Percentiles rank a stretch among this genome's conserved stretches.
Evolutionary conservation across 2,797 vertebrate species (phyloP).

Genomic region (Schizopygopsis malacanthus): DNA sequence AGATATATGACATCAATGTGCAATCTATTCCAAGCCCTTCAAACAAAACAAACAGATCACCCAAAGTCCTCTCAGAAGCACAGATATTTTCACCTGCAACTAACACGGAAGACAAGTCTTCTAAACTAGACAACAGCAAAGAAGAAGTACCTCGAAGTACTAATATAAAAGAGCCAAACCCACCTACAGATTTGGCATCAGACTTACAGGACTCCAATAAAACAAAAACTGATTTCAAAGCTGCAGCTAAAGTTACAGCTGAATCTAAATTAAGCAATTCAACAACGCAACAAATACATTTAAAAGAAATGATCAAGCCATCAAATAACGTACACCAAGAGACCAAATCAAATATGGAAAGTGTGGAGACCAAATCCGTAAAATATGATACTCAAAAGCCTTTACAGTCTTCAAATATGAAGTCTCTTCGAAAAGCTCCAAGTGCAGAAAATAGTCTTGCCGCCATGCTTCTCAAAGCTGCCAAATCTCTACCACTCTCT

Average conservation of each 20-base stretch:
- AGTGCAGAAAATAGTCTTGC: slow-evolving; percentile 36
- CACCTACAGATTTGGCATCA: neutral
- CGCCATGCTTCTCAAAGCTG: slow-evolving; percentile 43
- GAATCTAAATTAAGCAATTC: neutral
- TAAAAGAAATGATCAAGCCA: slow-evolving; percentile 45
- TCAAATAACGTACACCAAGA: slow-evolving; percentile 19
- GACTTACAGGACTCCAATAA: slow-evolving; percentile 5
- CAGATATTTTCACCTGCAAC: slow-evolving; percentile 5
- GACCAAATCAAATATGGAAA: slow-evolving; percentile 5
- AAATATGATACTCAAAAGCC: slow-evolving; percentile 10
- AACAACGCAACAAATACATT: neutral
- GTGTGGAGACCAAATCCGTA: slow-evolving; percentile 44
- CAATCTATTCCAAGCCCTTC: slow-evolving; percentile 3
- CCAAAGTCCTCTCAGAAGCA: neutral
- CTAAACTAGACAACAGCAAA: neutral
- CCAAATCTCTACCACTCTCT: slow-evolving; percentile 34
- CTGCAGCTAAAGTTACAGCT: slow-evolving; percentile 3
- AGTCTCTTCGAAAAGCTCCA: slow-evolving; percentile 5
- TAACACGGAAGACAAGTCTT: neutral
- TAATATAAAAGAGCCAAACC: slow-evolving; percentile 9
- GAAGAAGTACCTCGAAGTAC: neutral
- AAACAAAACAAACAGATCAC: neutral
- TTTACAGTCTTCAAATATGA: neutral
- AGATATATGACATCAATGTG: neutral
- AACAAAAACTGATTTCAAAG: neutral